Evolutionary conservation across 2,797 vertebrate genomes (phyloP).

Genomic region (Pangasius larnaudii): DNA sequence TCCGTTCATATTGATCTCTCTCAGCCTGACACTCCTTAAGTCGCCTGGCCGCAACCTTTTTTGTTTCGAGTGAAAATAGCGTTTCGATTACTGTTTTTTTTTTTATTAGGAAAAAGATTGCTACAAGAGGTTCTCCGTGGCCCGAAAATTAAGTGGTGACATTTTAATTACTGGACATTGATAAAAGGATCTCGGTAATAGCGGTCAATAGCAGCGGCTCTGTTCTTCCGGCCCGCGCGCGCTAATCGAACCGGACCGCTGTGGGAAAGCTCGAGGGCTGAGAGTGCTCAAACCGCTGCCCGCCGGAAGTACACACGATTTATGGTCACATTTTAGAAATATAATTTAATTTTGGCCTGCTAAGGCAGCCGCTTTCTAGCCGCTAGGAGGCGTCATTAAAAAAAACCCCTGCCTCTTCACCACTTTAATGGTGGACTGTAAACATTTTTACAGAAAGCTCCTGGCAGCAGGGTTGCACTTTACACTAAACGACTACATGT

Average conservation of each 20-base stretch:
- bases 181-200: conserved; percentile 81
- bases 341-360: neutral
- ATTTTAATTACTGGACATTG: conserved; percentile 97
- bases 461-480: neutral
- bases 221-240: conserved; percentile 60
- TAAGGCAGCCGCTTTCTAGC: neutral
- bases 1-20: conserved; percentile 84
- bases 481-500: neutral
- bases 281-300: conserved; percentile 56
- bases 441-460: neutral
- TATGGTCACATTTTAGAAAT: neutral
- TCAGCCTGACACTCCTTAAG: conserved; percentile 72
- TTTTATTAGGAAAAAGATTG: conserved; percentile 84
- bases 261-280: conserved; percentile 69
- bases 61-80: conserved; percentile 80
- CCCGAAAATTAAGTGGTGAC: conserved; percentile 92
- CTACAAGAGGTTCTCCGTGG: conserved; percentile 79
- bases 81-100: conserved; percentile 84
- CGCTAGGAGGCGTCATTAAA: conserved; percentile 3
- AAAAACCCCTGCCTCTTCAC: neutral
- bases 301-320: neutral
- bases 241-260: conserved; percentile 76
- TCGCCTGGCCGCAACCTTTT: conserved; percentile 73
- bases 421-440: neutral
- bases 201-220: conserved; percentile 68